A percentile compares a stretch with the other conserved stretches of the same genome.
phyloP scores from a whole-genome alignment of 2,888 invertebrate species.

The Folsomia candida region DNA sequence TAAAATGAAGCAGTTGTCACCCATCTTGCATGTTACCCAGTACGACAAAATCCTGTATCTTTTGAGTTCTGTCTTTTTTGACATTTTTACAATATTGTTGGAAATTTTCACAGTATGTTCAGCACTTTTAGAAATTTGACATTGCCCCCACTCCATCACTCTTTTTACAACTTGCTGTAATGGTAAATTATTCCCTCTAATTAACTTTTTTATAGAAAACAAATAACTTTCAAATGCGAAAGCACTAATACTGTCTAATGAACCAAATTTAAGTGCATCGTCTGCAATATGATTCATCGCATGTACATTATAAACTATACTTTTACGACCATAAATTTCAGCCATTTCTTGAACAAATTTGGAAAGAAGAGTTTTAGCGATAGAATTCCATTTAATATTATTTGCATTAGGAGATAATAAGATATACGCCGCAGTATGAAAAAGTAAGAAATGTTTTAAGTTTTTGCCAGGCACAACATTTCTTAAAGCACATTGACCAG shows the following conservation, averaged over 20 bases:
- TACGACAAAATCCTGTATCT: background rate
- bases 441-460: constrained; percentile 12
- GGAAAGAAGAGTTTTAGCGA: background rate
- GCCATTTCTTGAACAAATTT: constrained; percentile 6
- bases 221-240: constrained; percentile 5
- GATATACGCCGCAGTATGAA: constrained; percentile 4
- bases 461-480: background rate
- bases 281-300: background rate
- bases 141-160: background rate
- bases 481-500: background rate
- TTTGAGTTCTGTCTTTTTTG: background rate
- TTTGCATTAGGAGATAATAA: background rate
- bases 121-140: background rate
- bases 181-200: background rate
- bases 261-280: background rate
- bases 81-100: too few relatives aligned
- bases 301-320: constrained; percentile 10
- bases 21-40: background rate
- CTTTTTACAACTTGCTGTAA: background rate
- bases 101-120: too few relatives aligned
- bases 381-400: background rate
- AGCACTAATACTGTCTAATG: background rate
- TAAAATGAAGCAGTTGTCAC: background rate
- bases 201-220: background rate
- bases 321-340: background rate